These are phyloP conservation scores for Crotalus viridis DNA, from an alignment of 2,113 vertebrate genomes.

Conservation along the genomic window DNA sequence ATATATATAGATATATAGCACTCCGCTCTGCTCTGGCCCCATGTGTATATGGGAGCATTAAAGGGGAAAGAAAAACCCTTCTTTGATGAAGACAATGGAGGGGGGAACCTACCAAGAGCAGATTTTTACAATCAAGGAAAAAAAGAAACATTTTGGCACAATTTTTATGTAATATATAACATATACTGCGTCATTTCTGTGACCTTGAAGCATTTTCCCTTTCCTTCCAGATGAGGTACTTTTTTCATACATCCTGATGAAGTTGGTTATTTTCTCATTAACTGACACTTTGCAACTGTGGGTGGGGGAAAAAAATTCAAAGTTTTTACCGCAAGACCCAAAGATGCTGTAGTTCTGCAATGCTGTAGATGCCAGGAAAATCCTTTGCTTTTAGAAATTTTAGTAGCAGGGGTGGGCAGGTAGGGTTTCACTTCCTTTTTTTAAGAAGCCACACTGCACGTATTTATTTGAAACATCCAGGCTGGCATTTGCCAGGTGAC, in stretches of 20 bases:
- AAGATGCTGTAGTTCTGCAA: slow-evolving; percentile 34
- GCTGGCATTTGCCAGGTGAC: background rate
- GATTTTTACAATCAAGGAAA: slow-evolving; percentile 34
- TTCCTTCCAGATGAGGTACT: slow-evolving; percentile 22
- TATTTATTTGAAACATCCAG: slow-evolving; percentile 6
- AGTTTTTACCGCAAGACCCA: slow-evolving; percentile 36
- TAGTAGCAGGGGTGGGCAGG: background rate
- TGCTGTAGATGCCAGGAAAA: slow-evolving; percentile 6
- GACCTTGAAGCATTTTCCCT: slow-evolving; percentile 32
- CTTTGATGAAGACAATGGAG: background rate
- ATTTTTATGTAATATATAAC: slow-evolving; percentile 46
- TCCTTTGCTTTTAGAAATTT: slow-evolving; percentile 5
- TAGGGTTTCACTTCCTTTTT: background rate
- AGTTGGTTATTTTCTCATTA: slow-evolving; percentile 28
- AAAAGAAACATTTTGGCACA: slow-evolving; percentile 38
- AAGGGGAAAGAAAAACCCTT: slow-evolving; percentile 13
- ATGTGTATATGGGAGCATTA: background rate
- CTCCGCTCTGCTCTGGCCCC: slow-evolving; percentile 33
- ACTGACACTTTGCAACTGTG: slow-evolving; percentile 37
- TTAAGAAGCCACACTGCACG: background rate
- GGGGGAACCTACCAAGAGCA: background rate
- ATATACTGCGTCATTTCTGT: slow-evolving; percentile 38
- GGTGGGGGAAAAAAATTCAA: background rate
- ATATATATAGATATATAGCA: slow-evolving; percentile 19
- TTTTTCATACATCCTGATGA: slow-evolving; percentile 32